Evolutionary conservation across 2,113 vertebrate species (phyloP).

Genomic region (Syrmaticus mikado): DNA sequence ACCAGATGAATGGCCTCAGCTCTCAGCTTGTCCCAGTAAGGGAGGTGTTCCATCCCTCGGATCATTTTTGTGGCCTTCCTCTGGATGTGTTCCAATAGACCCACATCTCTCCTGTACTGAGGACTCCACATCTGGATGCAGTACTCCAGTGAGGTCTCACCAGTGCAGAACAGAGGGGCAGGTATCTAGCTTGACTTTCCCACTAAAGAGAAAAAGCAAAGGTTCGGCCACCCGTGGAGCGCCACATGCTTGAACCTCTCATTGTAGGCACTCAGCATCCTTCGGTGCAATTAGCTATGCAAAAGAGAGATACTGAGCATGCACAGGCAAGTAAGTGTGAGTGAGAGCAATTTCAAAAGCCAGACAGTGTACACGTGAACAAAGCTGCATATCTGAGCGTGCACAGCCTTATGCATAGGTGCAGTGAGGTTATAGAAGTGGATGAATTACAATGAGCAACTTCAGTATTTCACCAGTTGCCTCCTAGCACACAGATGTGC

Average conservation of each 20-base stretch:
- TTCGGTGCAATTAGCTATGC: fast-evolving
- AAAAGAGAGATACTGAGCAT: neutral
- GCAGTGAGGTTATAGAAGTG: fast-evolving
- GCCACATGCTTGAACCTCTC: fast-evolving
- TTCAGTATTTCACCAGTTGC: neutral
- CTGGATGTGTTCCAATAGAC: too few species aligned
- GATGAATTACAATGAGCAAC: neutral
- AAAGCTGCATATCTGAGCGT: neutral
- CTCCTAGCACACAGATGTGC: fast-evolving
- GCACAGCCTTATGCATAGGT: neutral
- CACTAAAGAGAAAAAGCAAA: neutral
- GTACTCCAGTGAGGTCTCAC: too few species aligned
- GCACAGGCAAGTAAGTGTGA: neutral
- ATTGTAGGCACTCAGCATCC: fast-evolving
- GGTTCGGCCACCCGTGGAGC: neutral
- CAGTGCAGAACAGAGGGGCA: too few species aligned
- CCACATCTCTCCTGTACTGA: too few species aligned
- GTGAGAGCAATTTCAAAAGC: neutral
- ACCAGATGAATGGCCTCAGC: neutral
- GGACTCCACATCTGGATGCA: too few species aligned
- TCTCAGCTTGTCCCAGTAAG: too few species aligned
- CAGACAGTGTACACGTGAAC: fast-evolving
- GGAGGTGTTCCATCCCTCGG: too few species aligned
- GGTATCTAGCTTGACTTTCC: neutral
- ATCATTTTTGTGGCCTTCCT: too few species aligned